Percentiles rank a stretch among this genome's conserved stretches.
These are phyloP conservation scores for Sylvilagus bachmani DNA, from an alignment of 2,113 vertebrate species.

Conservation along the genomic window DNA sequence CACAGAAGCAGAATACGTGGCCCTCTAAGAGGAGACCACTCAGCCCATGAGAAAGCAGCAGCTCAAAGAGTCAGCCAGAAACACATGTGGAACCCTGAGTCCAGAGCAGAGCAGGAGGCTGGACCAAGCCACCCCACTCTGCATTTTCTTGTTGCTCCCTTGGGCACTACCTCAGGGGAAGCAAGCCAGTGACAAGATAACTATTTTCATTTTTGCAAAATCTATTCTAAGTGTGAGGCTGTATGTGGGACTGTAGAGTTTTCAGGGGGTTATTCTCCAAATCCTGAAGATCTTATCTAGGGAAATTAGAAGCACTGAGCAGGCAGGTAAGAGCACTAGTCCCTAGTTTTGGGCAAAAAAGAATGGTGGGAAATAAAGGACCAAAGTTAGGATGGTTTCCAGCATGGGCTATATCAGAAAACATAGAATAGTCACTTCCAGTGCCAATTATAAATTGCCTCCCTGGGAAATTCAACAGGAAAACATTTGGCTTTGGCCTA, in stretches of 20 bases:
- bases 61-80: conserved; percentile 15
- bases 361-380: background rate
- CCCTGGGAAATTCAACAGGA: background rate
- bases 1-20: background rate
- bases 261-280: background rate
- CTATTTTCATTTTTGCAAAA: conserved; percentile 28
- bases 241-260: background rate
- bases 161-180: background rate
- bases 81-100: background rate
- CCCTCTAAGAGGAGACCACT: background rate
- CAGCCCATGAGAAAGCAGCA: background rate
- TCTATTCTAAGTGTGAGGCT: background rate
- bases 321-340: background rate
- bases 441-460: background rate
- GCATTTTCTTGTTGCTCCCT: background rate
- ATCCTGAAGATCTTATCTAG: background rate
- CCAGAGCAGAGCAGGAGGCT: background rate
- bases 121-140: background rate
- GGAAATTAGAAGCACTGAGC: background rate
- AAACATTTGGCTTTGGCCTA: background rate
- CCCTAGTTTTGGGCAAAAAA: background rate
- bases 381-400: background rate
- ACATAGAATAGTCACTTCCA: background rate
- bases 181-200: background rate
- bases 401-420: background rate